Evolutionary conservation across 2,113 vertebrate genomes (phyloP).

Genomic region (Morone chrysops): DNA sequence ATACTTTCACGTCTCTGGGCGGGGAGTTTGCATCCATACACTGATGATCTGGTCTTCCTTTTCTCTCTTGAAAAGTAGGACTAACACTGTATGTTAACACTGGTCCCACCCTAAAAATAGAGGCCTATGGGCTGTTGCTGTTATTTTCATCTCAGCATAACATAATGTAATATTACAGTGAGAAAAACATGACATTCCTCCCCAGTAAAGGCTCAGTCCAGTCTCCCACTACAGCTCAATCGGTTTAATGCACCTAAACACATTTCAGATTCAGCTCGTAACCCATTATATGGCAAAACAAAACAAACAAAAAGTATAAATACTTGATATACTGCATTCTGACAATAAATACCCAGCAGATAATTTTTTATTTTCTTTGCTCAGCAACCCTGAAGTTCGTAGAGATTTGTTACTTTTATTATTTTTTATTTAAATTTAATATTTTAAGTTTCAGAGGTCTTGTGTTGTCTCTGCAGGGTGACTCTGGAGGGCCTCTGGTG

Average conservation of each 20-base stretch:
- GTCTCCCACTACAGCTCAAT: neutral
- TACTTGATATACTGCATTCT: neutral
- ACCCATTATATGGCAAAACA: neutral
- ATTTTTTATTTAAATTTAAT: too few species aligned
- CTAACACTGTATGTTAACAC: neutral
- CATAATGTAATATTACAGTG: neutral
- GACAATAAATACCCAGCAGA: neutral
- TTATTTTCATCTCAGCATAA: neutral
- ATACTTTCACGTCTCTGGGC: neutral
- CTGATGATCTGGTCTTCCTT: slow-evolving; percentile 2
- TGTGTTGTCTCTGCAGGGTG: slow-evolving; percentile 86
- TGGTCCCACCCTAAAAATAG: slow-evolving; percentile 20
- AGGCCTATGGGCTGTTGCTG: neutral
- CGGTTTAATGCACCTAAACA: neutral
- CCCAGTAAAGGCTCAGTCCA: neutral
- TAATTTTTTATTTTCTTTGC: neutral
- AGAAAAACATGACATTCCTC: neutral
- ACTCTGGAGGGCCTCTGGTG: slow-evolving; percentile 95
- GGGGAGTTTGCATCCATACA: slow-evolving; percentile 15
- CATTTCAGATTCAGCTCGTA: neutral
- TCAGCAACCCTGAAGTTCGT: neutral
- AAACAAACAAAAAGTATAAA: neutral
- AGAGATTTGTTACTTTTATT: too few species aligned
- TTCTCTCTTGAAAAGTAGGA: neutral
- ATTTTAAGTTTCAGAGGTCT: neutral